These are phyloP conservation scores for Paramuricea clavata DNA, from an alignment of 92 coral and sea anemone genomes.

Conservation along the genomic window DNA sequence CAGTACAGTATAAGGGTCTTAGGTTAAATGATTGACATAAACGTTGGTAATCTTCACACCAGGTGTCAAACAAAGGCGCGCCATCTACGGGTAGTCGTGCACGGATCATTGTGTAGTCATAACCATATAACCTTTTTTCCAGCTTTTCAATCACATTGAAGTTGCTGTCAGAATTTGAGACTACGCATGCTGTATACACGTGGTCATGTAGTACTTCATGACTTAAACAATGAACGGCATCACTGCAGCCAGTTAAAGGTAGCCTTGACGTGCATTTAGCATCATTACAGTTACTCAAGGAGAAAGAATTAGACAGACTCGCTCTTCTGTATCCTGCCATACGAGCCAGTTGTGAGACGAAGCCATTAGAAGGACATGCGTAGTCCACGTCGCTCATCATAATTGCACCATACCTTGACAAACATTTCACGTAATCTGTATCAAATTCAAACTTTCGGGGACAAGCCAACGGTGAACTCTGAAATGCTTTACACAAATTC, in stretches of 20 bases:
- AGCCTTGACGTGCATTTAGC: conserved; percentile 47
- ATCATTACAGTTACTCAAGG: conserved; percentile 63
- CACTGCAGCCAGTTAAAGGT: conserved; percentile 19
- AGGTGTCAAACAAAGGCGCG: conserved; percentile 51
- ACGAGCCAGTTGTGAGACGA: conserved; percentile 64
- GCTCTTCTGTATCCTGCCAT: conserved; percentile 60
- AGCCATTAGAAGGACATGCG: conserved; percentile 61
- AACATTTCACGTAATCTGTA: conserved; percentile 1
- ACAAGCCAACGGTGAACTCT: conserved; percentile 69
- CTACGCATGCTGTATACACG: conserved; percentile 64
- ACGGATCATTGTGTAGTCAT: conserved; percentile 50
- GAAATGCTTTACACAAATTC: conserved; percentile 67
- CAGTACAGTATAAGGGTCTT: conserved; percentile 64
- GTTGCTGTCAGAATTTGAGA: conserved; percentile 64
- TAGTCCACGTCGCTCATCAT: conserved; percentile 52
- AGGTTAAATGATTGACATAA: conserved; percentile 58
- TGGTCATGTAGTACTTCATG: neutral
- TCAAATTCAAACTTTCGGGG: conserved; percentile 3
- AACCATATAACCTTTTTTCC: conserved; percentile 8
- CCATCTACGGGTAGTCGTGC: conserved; percentile 49
- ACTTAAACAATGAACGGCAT: conserved; percentile 22
- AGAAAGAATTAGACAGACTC: conserved; percentile 62
- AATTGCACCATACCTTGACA: conserved; percentile 52
- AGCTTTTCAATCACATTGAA: conserved; percentile 50
- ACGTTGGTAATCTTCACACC: conserved; percentile 72